Evolutionary conservation across 2,797 vertebrate species (phyloP), one percentile per base, ranked within the genome.

Genomic region (Cossypha polioptera): DNA sequence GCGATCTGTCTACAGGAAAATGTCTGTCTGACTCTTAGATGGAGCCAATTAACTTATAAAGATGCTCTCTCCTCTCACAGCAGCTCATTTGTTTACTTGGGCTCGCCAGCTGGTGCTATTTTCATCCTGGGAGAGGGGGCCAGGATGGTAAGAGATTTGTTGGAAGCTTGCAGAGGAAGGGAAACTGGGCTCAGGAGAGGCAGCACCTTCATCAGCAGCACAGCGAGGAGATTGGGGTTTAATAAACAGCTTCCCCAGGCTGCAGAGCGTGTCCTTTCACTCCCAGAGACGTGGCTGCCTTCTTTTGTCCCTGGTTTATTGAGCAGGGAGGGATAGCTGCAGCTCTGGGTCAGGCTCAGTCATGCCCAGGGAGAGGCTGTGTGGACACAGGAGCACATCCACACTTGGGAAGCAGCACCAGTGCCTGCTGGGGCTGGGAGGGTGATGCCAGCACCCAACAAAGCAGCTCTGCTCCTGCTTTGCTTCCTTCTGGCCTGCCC

Each of bases 41-140:
- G 36, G 26, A 53, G 71, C 87, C 71, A 63, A 79, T 94, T 95
- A 96, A 85, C 81, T 94, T 76, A 87, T 21, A 63, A 88, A 94
- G 84, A 91, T 69, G 51, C 51, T 62, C 31, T 73, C 36, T 83
- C 58, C 50, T 82, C 84, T 93, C 84, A 62, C 77, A 87, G 87
- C 1, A 2, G 67, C 81, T 89, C 67, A 20, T 75, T 86, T 95
- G 81, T 94, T 92, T 94, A 79, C 67, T 79, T 59, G 86, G 71
- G 67, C 63, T 90, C 51, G 71, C 69, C 0, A 36, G 47, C 78
- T 89, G 91, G 71, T 85, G 80, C 74, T 85, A 6, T 91, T 92
- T 91, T 58, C 84, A 51, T 69, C 76, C 81, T 53, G 59, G 55
- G 63, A 65, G 74, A 76, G 17, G 16, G 19, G 25, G 12, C 45